These are phyloP conservation scores for Todiramphus saurophagus DNA, from an alignment of 2,113 vertebrate genomes.

Conservation along the genomic window DNA sequence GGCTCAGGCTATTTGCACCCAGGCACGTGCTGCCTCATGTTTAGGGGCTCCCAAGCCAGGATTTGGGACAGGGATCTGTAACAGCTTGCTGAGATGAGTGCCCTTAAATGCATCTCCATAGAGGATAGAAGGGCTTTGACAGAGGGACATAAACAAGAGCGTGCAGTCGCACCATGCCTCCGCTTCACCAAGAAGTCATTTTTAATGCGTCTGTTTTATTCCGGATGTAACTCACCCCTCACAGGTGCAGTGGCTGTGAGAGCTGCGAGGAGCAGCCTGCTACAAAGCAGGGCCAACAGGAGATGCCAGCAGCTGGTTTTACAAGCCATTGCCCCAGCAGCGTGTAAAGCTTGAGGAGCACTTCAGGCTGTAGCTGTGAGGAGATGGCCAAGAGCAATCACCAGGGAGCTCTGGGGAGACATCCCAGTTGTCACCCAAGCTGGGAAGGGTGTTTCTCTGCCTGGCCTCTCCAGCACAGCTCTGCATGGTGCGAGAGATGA, in stretches of 20 bases:
- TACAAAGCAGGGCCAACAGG: not conserved
- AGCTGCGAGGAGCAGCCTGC: not conserved
- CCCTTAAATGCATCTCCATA: not conserved
- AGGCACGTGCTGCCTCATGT: fast-evolving
- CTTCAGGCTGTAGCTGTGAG: not conserved
- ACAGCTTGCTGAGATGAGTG: fast-evolving
- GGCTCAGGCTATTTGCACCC: not conserved
- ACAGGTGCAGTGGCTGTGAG: fast-evolving
- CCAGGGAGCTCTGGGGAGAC: not conserved
- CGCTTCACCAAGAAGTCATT: not conserved
- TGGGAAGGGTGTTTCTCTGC: not conserved
- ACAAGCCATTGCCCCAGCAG: not conserved
- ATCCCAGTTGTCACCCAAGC: fast-evolving
- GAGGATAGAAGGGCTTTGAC: not conserved
- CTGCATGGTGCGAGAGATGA: not conserved
- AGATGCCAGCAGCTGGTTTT: not conserved
- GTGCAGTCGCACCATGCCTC: fast-evolving
- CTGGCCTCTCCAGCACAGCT: fast-evolving
- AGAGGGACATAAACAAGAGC: not conserved
- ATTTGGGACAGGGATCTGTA: not conserved
- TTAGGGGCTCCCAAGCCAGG: not conserved
- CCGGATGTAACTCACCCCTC: fast-evolving
- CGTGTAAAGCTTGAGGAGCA: not conserved
- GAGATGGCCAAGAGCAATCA: not conserved
- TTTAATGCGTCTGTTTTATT: not conserved